These are phyloP conservation scores for Lemur catta DNA, from an alignment of 2,797 vertebrate species.

Conservation along the genomic window DNA sequence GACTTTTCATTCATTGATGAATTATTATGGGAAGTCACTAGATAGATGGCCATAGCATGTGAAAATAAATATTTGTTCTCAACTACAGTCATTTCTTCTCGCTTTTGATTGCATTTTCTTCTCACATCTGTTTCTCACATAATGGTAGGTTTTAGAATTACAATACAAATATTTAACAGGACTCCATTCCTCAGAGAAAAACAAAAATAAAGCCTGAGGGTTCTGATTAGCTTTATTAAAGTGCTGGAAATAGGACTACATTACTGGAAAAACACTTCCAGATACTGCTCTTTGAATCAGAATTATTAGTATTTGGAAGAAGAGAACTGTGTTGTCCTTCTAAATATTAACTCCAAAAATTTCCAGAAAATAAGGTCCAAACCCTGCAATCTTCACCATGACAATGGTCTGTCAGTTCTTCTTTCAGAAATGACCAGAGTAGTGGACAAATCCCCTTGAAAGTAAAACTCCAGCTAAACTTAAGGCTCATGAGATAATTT, in stretches of 20 bases:
- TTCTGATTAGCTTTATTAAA: conserved; percentile 51
- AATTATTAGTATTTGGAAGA: conserved; percentile 5
- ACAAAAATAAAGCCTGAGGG: conserved; percentile 50
- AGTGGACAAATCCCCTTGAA: neutral
- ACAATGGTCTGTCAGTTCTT: neutral
- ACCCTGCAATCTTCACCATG: neutral
- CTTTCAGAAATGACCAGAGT: neutral
- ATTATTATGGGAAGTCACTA: conserved; percentile 28
- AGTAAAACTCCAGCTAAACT: neutral
- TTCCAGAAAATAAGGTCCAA: neutral
- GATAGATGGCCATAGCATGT: neutral
- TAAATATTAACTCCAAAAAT: neutral
- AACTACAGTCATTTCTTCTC: conserved; percentile 16
- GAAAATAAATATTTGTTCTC: conserved; percentile 63
- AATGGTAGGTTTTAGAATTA: conserved; percentile 34
- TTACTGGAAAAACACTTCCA: neutral
- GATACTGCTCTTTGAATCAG: neutral
- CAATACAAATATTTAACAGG: conserved; percentile 43
- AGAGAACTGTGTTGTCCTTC: neutral
- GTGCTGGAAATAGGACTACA: conserved; percentile 38
- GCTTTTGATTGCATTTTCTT: conserved; percentile 39
- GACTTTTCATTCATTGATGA: neutral
- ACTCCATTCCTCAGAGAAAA: conserved; percentile 39
- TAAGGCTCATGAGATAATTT: neutral
- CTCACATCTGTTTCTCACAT: conserved; percentile 61